These are phyloP conservation scores for Phocoena sinus DNA, from an alignment of 2,113 vertebrate genomes.

Conservation along the genomic window DNA sequence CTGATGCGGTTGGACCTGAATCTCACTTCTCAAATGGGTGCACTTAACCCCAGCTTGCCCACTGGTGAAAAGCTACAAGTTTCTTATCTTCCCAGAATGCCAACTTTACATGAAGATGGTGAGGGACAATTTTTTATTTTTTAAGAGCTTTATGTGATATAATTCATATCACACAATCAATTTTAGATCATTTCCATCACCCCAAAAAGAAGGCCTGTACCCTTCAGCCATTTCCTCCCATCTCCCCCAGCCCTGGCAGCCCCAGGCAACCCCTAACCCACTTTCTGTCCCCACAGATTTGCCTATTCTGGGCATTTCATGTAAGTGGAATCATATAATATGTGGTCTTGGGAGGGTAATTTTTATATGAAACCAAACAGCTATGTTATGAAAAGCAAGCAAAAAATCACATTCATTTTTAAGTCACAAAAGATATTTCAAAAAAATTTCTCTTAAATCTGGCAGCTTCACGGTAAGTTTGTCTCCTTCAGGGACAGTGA, in stretches of 20 bases:
- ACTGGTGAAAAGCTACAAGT: neutral
- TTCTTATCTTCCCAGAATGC: neutral
- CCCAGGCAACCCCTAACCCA: neutral
- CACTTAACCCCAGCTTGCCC: neutral
- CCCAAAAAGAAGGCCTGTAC: neutral
- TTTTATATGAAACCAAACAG: constrained; percentile 60
- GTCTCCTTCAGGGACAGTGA: neutral
- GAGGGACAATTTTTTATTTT: neutral
- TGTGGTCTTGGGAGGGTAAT: constrained; percentile 22
- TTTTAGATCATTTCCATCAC: neutral
- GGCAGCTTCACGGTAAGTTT: neutral
- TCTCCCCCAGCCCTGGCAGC: neutral
- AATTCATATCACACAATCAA: neutral
- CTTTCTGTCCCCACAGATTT: constrained; percentile 4
- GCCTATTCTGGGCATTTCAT: neutral
- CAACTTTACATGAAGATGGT: neutral
- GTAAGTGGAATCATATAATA: constrained; percentile 7
- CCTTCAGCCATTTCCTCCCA: neutral
- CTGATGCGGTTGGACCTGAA: neutral
- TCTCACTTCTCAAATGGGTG: neutral
- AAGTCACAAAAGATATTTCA: constrained; percentile 41
- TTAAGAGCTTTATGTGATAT: neutral
- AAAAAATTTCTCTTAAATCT: neutral
- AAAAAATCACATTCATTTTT: constrained; percentile 39
- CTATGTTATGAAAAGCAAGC: constrained; percentile 48